Evolutionary conservation across 2,888 invertebrate genomes (phyloP).

Genomic region (Ypsolopha scabrella): DNA sequence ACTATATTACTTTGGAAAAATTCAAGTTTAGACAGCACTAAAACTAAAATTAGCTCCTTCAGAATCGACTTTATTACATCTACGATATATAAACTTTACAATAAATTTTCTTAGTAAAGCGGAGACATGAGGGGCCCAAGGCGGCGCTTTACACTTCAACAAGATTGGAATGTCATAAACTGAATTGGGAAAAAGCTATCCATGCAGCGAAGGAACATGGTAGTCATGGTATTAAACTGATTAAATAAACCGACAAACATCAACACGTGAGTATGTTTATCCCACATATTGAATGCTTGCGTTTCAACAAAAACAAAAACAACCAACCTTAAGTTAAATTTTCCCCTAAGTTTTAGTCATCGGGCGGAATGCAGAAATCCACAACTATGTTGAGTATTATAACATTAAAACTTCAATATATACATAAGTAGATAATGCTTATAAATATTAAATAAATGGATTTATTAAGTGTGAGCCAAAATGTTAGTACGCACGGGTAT

Average conservation of each 20-base stretch:
- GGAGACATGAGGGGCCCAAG: background rate
- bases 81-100: too few species aligned
- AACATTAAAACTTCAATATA: slow-evolving; percentile 50
- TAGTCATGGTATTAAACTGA: background rate
- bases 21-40: too few species aligned
- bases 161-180: slow-evolving; percentile 68
- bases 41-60: too few species aligned
- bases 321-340: slow-evolving; percentile 49
- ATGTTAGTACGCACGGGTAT: slow-evolving; percentile 31
- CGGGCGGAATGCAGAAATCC: slow-evolving; percentile 72
- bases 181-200: slow-evolving; percentile 54
- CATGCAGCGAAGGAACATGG: slow-evolving; percentile 26
- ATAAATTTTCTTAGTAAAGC: too few species aligned
- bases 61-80: too few species aligned
- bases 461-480: slow-evolving; percentile 47
- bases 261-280: background rate
- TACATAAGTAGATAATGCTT: slow-evolving; percentile 62
- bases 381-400: slow-evolving; percentile 70
- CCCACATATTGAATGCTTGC: background rate
- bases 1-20: too few species aligned
- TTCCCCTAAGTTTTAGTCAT: slow-evolving; percentile 66
- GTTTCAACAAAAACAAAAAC: slow-evolving; percentile 13
- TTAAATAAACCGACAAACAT: background rate
- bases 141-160: slow-evolving; percentile 53
- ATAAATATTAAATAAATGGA: slow-evolving; percentile 54